Evolutionary conservation across 1,140 invertebrate genomes (phyloP), one percentile per base, ranked within the genome.

Genomic region (Zophobas atratus): DNA sequence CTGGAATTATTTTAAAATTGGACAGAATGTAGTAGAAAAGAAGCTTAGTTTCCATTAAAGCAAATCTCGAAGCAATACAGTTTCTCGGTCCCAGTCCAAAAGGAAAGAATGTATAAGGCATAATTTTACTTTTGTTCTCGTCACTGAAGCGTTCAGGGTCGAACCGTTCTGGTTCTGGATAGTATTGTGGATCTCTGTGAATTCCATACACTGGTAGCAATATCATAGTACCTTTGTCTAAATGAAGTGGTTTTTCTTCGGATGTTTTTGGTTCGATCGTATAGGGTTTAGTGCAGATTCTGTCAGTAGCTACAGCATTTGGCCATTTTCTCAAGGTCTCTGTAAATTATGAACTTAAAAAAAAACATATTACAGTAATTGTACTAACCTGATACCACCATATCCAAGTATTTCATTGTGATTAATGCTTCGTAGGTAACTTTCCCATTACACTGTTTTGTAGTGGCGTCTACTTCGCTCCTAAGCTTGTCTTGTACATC

Each of bases 21-120:
- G 20, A 20, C 20, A 20, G 20, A 20, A 20, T 20, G 20, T 20
- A 20, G 20, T 20, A 20, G 20, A 20, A 20, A 20, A 20, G 20
- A 20, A 20, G 20, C 20, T 20, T 20, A 20, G 20, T 20, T 20
- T 20, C 20, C 20, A 20, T 20, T 20, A 20, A 20, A 20, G 20
- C 20, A 20, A 20, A 20, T 20, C 20, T 20, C 20, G 20, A 20
- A 20, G 20, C 20, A 20, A 20, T 20, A 20, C 81, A 86, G 77
- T 81, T 85, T 80, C 89, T 84, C 4, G 87, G 86, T 6, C 89
- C 90, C 20, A 20, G 20, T 20, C 20, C 20, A 20, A 20, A 20
- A 20, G 20, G 20, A 20, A 20, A 20, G 20, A 20, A 20, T 20
- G 20, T 20, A 20, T 20, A 20, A 20, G 20, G 20, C 20, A 20